Base-by-base conservation (phyloP, 2,888 invertebrate species). In the Xestia sexstrigata region DNA sequence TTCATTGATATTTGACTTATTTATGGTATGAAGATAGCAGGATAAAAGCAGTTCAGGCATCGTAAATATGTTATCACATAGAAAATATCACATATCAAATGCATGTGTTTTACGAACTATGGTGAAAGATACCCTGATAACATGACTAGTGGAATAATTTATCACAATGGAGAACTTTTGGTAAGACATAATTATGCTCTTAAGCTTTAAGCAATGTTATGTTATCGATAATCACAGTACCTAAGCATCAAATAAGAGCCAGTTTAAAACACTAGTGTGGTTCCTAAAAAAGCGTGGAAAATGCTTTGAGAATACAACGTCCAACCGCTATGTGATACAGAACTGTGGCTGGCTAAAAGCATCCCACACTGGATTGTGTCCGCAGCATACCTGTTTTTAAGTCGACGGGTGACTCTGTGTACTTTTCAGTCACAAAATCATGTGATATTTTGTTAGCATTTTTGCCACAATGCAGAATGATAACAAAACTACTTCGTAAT, bases 261-360 rank as follows among this genome's bases (percentile, higher is more conserved):
- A 26, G 0, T 26, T 26, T 58, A 17, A 63, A 63, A 39, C 39
- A 20, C 8, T 30, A 30, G 42, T 42, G n/a, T 23, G 23, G 39
- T 39, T 23, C 13, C 63, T 63, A 39, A 39, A 35, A 23, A 63
- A n/a, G 3, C 7, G 39, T 1, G n/a, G n/a, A n/a, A 42, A 65
- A 65, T 42, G 39, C 39, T 42, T 65, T 65, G 39, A 42, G 39
- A 74, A 62, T 26, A 39, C 2, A 68, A 47, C 17, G 13, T 47
- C 23, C 39, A 47, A 35, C 15, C 39, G 4, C 35, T 47, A 35
- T 20, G 47, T 58, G 47, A 47, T 9, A 60, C 20, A 45, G 17
- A 79, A 35, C 17, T 52, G 26, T 52, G 26, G 35, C 9, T 42
- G 17, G 72, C 30, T 79, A 49, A 79, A 72, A 72, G 23, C 73